Evolutionary conservation across 1,140 invertebrate species (phyloP).

Genomic region (Frieseomelitta varia): DNA sequence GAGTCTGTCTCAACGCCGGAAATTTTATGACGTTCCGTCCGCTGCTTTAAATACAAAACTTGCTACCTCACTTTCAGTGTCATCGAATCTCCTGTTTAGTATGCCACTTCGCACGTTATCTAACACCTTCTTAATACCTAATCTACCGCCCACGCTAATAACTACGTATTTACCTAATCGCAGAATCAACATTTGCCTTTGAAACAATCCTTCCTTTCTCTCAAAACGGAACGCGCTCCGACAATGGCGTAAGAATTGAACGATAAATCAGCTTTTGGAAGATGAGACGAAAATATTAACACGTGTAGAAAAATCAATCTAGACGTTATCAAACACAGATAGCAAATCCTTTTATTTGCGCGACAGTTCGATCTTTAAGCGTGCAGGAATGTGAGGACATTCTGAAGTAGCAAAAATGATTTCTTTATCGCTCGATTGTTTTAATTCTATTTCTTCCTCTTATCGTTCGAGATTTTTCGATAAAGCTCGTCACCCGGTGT

Average conservation of each 20-base stretch:
- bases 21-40: neutral
- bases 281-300: neutral
- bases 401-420: neutral
- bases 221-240: no score
- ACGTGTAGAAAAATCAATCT: neutral
- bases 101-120: neutral
- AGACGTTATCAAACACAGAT: neutral
- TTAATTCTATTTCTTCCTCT: neutral
- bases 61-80: neutral
- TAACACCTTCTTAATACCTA: neutral
- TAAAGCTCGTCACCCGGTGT: neutral
- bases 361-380: neutral
- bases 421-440: neutral
- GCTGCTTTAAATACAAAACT: neutral
- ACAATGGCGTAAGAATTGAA: neutral
- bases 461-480: neutral
- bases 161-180: slow-evolving; percentile 1
- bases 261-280: neutral
- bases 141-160: slow-evolving; percentile 9
- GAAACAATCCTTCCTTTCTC: neutral
- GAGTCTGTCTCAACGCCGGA: neutral
- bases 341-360: neutral
- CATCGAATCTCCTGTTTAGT: neutral
- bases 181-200: slow-evolving; percentile 11
- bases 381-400: neutral